Percentiles rank a stretch among this genome's conserved stretches.
These are phyloP conservation scores for Leptocoma aspasia DNA, from an alignment of 2,113 vertebrate species.

Conservation along the genomic window DNA sequence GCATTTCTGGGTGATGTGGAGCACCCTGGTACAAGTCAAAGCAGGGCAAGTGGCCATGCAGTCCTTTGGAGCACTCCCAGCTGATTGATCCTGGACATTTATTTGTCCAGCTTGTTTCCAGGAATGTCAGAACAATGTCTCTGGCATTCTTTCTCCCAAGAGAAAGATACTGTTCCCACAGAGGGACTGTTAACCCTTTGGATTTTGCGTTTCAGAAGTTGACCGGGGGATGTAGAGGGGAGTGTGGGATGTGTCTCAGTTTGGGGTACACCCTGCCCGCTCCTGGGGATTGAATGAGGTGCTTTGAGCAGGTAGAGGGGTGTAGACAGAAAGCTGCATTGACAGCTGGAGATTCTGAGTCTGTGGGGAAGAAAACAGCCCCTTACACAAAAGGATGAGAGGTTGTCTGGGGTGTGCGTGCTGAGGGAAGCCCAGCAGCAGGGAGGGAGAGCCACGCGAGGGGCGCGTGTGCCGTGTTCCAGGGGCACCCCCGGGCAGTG, in stretches of 20 bases:
- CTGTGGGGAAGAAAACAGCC: background rate
- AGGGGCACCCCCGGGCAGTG: fast-evolving
- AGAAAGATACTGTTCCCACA: background rate
- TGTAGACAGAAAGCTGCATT: background rate
- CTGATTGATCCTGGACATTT: background rate
- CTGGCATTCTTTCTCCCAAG: background rate
- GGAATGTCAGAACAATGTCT: background rate
- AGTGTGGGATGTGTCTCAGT: background rate
- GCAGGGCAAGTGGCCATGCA: background rate
- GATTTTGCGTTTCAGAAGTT: background rate
- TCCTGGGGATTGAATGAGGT: background rate
- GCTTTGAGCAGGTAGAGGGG: background rate
- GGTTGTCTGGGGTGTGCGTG: fast-evolving
- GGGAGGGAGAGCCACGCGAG: background rate
- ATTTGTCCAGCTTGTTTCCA: background rate
- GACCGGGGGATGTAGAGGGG: too few species aligned
- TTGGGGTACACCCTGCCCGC: background rate
- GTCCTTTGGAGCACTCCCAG: background rate
- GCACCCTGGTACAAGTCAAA: background rate
- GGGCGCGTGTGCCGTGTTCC: fast-evolving
- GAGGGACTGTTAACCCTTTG: background rate
- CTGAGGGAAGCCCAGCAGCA: background rate
- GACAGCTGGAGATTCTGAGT: background rate
- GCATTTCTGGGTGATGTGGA: background rate
- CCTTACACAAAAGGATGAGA: background rate